Conservation (phyloP, 35 echinoderm and acorn worm species). For the Acanthaster planci region DNA sequence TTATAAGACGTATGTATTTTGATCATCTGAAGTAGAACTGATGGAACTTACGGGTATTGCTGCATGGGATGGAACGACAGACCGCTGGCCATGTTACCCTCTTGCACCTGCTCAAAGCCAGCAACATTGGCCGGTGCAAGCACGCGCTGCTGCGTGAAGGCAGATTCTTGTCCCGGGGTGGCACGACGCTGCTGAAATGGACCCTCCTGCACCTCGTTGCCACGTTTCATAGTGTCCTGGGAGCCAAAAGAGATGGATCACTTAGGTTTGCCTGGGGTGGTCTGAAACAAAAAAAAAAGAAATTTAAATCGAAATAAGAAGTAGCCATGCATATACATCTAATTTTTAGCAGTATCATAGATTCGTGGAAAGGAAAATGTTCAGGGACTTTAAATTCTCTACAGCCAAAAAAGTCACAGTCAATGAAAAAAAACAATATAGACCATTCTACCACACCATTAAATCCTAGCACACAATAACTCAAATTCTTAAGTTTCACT, state of each 20-base stretch:
- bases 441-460: too few relatives aligned
- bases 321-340: too few relatives aligned
- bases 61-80: conserved; percentile 58
- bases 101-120: conserved; percentile 48
- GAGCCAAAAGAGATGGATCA: neutral
- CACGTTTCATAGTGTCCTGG: conserved; percentile 66
- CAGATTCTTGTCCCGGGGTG: conserved; percentile 26
- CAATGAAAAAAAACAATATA: too few relatives aligned
- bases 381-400: too few relatives aligned
- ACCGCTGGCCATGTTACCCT: conserved; percentile 57
- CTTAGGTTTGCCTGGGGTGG: too few relatives aligned
- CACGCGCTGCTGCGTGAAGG: conserved; percentile 35
- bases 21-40: neutral
- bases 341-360: too few relatives aligned
- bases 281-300: too few relatives aligned
- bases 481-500: too few relatives aligned
- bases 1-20: neutral
- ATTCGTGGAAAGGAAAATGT: too few relatives aligned
- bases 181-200: conserved; percentile 55
- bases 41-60: conserved; percentile 47
- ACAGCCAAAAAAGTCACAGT: too few relatives aligned
- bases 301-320: too few relatives aligned
- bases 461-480: too few relatives aligned
- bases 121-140: conserved; percentile 26
- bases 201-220: conserved; percentile 53